These are phyloP conservation scores for Balanococcus diminutus DNA, from an alignment of 2,888 invertebrate species.

Conservation along the genomic window DNA sequence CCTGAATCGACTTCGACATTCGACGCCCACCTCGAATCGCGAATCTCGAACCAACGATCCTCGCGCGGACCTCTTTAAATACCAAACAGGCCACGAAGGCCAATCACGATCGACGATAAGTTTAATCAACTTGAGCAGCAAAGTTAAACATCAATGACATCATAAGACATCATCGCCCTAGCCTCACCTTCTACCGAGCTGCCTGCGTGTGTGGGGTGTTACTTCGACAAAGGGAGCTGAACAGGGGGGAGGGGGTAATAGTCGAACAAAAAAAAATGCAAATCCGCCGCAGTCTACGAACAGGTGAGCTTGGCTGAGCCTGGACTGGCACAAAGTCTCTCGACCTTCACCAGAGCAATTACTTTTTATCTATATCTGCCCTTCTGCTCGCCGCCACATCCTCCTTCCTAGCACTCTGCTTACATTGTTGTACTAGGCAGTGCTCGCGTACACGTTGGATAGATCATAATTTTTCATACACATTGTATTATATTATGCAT, in stretches of 20 bases:
- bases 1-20: slow-evolving; percentile 11
- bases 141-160: slow-evolving; percentile 33
- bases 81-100: slow-evolving; percentile 17
- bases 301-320: not conserved
- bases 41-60: not conserved
- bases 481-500: not conserved
- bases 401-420: not conserved
- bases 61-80: slow-evolving; percentile 31
- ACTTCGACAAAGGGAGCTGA: not conserved
- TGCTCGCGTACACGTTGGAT: not conserved
- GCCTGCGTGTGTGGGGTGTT: not conserved
- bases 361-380: slow-evolving; percentile 23
- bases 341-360: slow-evolving; percentile 15
- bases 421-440: slow-evolving; percentile 17
- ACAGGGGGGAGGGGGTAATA: not conserved
- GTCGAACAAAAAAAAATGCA: not conserved
- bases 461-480: not conserved
- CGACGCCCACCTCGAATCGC: slow-evolving; percentile 9
- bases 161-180: not conserved
- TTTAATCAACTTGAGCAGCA: slow-evolving; percentile 38
- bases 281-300: not conserved
- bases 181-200: too few relatives aligned
- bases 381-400: not conserved
- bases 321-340: not conserved
- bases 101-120: slow-evolving; percentile 42